Evolutionary conservation across 1,140 invertebrate species (phyloP), one percentile per base, ranked within the genome.

Genomic region (Melipona quadrifasciata): DNA sequence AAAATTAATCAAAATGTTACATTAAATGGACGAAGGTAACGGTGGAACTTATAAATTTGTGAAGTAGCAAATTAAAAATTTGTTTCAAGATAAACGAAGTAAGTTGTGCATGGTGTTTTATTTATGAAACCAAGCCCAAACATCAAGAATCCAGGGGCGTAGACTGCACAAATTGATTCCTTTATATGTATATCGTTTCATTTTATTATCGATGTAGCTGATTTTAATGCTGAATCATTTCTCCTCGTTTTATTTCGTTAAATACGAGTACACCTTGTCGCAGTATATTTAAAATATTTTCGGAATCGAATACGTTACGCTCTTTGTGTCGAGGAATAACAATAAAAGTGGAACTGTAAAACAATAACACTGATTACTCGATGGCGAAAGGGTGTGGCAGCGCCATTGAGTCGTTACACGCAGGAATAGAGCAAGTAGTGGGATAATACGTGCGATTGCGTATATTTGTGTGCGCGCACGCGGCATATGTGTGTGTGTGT

Each of bases 351-450:
- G 80, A 92, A 92, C 91, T 91, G 91, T 92, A 93, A 94, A 93
- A 94, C 93, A 94, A 94, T 94, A 94, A 93, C 93, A 92, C 91
- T 94, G 94, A 94, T 94, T 94, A 94, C 92, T 92, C 92, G 92
- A 93, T 92, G 93, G 92, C 90, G 90, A 94, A 94, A 94, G 93
- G 94, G 94, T 94, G 94, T 94, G 93, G 94, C 93, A 93, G 91
- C 93, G 92, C 93, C 94, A 94, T 94, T 94, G 93, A 94, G 93
- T 94, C 92, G 94, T 94, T 94, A 94, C 92, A 94, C 92, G 92
- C 93, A 93, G 92, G 86, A 93, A 94, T 92, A 92, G 88, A 93
- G 91, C 91, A 90, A 90, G 89, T 87, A 83, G 83, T 88, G 86
- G 88, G 80, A 90, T 87, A 90, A 91, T 87, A 85, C 86, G 74